Evolutionary conservation across 2,888 invertebrate species (phyloP).

Genomic region (Mactromeris polynyma): DNA sequence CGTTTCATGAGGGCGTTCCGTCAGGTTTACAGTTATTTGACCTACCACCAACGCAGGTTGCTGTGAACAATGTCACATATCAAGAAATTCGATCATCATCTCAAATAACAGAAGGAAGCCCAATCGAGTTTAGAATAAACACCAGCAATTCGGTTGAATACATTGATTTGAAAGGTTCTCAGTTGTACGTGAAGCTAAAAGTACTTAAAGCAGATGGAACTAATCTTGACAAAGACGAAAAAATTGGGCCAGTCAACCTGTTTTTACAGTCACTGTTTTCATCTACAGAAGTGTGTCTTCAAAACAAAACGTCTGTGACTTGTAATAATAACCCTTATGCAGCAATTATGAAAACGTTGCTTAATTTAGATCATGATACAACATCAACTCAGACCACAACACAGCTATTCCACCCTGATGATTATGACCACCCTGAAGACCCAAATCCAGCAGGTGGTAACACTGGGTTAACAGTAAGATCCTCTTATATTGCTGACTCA

Average conservation of each 20-base stretch:
- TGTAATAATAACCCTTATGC: constrained; percentile 59
- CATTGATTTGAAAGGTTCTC: constrained; percentile 61
- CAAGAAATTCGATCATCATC: constrained; percentile 63
- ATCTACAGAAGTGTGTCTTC: constrained; percentile 57
- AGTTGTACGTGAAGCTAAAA: constrained; percentile 57
- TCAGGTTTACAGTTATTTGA: constrained; percentile 60
- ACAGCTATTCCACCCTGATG: constrained; percentile 51
- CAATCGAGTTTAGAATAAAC: constrained; percentile 64
- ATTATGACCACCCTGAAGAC: constrained; percentile 41
- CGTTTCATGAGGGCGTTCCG: constrained; percentile 61
- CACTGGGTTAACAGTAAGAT: constrained; percentile 42
- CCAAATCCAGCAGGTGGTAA: constrained; percentile 43
- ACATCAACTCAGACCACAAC: constrained; percentile 43
- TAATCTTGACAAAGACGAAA: constrained; percentile 39
- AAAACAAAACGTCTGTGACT: constrained; percentile 53
- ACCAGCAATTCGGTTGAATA: constrained; percentile 67
- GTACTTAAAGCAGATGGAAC: constrained; percentile 57
- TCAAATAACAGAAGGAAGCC: constrained; percentile 49
- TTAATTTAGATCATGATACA: constrained; percentile 50
- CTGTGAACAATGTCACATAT: constrained; percentile 56
- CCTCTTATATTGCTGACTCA: constrained; percentile 24
- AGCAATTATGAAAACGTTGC: constrained; percentile 58
- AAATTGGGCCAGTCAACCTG: constrained; percentile 60
- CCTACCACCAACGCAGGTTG: constrained; percentile 65
- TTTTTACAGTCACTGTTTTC: constrained; percentile 60